Evolutionary conservation across 2,888 invertebrate genomes (phyloP), one percentile per base, ranked within the genome.

Genomic region (Megastigmus dorsalis): DNA sequence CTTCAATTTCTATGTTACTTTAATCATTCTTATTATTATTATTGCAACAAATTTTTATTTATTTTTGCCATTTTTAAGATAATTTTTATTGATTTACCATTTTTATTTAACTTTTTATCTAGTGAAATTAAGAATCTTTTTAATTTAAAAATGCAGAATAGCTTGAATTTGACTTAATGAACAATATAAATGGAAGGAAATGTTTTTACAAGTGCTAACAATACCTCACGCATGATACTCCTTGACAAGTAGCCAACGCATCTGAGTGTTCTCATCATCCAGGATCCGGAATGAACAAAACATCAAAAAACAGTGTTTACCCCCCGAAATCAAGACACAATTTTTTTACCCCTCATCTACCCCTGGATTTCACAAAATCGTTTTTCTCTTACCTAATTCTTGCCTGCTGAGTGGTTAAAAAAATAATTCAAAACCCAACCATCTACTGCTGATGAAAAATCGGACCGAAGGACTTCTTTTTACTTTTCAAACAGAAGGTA

Each of bases 341-440:
- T 67, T 62, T 48, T 54, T 55, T 59, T 71, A 69, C n/a, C 57
- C n/a, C 10, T 67, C 54, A 74, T 73, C 52, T 54, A 66, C 66
- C 66, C 55, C 52, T n/a, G 66, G 78, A 68, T 13, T 36, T 43
- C 28, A 69, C 18, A 15, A 74, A 65, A 52, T 23, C 60, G 41
- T 62, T 26, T 73, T 69, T 73, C 63, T 73, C 75, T 79, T 79
- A 77, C 77, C 80, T 83, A 83, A 82, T 79, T 68, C 78, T 82
- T 83, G 83, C 83, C 83, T 83, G 83, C 78, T 83, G 83, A 76
- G 66, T 76, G 76, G 65, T 73, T 23, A 55, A 55, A 66, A 63
- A 66, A 75, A 68, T 66, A 68, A 65, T 75, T 18, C n/a, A 33
- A 52, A 23, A 9, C 28, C 20, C 41, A 38, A 33, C 33, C 55